Percentiles rank a stretch among this genome's conserved stretches.
Evolutionary conservation across 2,797 vertebrate genomes (phyloP).

Genomic region (Aeoliscus strigatus): DNA sequence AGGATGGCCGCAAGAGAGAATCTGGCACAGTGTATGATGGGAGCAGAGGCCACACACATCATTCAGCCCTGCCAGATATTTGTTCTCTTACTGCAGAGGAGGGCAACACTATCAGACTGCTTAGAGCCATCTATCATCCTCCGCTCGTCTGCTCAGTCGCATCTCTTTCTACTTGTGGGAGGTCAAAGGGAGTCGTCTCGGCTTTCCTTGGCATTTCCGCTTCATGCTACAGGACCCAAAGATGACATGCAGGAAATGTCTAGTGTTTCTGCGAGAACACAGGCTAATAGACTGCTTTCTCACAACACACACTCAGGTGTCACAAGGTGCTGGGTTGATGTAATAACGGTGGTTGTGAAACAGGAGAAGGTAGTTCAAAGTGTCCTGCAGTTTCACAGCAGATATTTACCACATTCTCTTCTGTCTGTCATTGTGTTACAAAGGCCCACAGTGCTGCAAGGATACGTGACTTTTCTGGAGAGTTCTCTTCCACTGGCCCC

Average conservation of each 20-base stretch:
- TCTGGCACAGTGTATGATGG: conserved; percentile 9
- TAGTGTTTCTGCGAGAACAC: conserved; percentile 48
- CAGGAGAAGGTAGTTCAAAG: conserved; percentile 56
- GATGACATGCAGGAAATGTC: conserved; percentile 24
- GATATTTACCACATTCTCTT: conserved; percentile 45
- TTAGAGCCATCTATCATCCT: conserved; percentile 54
- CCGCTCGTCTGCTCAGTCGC: conserved; percentile 30
- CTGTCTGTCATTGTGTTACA: conserved; percentile 32
- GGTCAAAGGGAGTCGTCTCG: conserved; percentile 59
- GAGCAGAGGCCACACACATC: conserved; percentile 46
- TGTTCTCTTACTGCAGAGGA: conserved; percentile 49
- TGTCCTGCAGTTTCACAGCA: conserved; percentile 48
- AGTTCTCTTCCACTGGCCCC: conserved; percentile 5
- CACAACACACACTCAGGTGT: conserved; percentile 58
- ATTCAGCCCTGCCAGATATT: conserved; percentile 53
- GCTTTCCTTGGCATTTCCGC: conserved; percentile 62
- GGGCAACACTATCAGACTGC: conserved; percentile 47
- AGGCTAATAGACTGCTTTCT: conserved; percentile 53
- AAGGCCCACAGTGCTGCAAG: background rate
- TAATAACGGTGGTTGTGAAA: conserved; percentile 49
- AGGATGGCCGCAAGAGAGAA: conserved; percentile 37
- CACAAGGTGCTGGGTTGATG: conserved; percentile 47
- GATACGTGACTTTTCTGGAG: conserved; percentile 13
- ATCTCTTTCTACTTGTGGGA: conserved; percentile 63
- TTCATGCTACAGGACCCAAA: conserved; percentile 15